Percentiles rank a stretch among this genome's conserved stretches.
Evolutionary conservation across 2,888 invertebrate species (phyloP).

Genomic region (Drosophila melanosoma): DNA sequence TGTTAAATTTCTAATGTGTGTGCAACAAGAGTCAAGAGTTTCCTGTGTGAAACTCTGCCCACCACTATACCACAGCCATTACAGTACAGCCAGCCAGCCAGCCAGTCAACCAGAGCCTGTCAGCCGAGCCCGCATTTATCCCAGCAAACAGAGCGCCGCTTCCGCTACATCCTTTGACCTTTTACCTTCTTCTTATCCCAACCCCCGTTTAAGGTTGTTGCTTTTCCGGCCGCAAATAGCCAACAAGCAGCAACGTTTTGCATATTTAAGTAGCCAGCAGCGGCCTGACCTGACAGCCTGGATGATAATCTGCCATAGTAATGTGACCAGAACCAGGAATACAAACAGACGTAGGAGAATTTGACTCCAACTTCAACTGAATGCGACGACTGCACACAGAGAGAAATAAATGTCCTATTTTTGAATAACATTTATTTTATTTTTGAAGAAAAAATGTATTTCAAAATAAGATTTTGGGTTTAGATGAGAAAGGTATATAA

Average conservation of each 20-base stretch:
- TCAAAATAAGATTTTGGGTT: neutral
- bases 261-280: slow-evolving; percentile 76
- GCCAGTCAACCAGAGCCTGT: slow-evolving; percentile 20
- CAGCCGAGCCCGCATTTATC: slow-evolving; percentile 53
- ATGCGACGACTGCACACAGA: slow-evolving; percentile 25
- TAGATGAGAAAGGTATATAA: neutral
- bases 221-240: slow-evolving; percentile 71
- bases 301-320: slow-evolving; percentile 77
- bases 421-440: neutral
- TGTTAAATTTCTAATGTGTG: slow-evolving; percentile 80
- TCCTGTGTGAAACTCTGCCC: slow-evolving; percentile 16
- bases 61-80: neutral
- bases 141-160: slow-evolving; percentile 45
- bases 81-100: slow-evolving; percentile 9
- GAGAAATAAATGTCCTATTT: neutral
- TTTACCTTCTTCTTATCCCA: neutral
- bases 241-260: slow-evolving; percentile 71
- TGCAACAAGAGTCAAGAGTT: slow-evolving; percentile 48
- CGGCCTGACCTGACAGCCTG: slow-evolving; percentile 62
- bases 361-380: slow-evolving; percentile 49
- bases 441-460: neutral
- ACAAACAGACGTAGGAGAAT: slow-evolving; percentile 19
- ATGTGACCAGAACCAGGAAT: slow-evolving; percentile 58
- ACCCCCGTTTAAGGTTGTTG: slow-evolving; percentile 43
- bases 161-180: neutral